Evolutionary conservation across 2,888 invertebrate species (phyloP).

Genomic region (Stenotaenia linearis): DNA sequence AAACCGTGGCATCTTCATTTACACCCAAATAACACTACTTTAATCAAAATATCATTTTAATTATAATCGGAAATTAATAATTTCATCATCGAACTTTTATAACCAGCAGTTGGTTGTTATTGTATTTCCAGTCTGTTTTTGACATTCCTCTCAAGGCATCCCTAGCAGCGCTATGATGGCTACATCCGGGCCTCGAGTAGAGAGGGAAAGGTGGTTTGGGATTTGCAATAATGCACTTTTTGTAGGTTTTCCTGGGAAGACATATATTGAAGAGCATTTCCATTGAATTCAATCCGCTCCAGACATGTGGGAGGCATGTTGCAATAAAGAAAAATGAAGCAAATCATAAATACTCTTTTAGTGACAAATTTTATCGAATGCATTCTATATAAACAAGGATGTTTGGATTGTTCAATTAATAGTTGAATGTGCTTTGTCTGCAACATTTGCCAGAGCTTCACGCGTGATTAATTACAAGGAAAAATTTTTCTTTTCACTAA

Average conservation of each 20-base stretch:
- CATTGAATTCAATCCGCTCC: background rate
- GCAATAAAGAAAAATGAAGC: background rate
- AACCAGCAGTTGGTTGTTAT: background rate
- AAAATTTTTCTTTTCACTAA: background rate
- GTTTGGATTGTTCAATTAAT: background rate
- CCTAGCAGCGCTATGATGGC: background rate
- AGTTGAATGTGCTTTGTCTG: background rate
- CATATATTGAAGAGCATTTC: background rate
- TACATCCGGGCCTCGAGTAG: background rate
- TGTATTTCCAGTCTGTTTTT: background rate
- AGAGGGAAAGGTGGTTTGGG: background rate
- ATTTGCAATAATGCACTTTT: background rate
- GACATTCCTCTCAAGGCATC: constrained; percentile 5
- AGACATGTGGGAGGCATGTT: background rate
- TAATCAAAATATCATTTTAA: background rate
- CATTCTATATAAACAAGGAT: background rate
- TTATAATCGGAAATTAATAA: background rate
- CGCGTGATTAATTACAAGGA: background rate
- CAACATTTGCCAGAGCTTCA: background rate
- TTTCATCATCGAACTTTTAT: background rate
- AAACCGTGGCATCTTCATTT: no score
- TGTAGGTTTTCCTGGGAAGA: constrained; percentile 2
- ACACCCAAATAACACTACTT: no score
- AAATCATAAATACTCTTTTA: background rate
- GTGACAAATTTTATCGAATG: constrained; percentile 2